Base-by-base conservation (phyloP, 2,888 invertebrate species). In the Conops quadrifasciatus region DNA sequence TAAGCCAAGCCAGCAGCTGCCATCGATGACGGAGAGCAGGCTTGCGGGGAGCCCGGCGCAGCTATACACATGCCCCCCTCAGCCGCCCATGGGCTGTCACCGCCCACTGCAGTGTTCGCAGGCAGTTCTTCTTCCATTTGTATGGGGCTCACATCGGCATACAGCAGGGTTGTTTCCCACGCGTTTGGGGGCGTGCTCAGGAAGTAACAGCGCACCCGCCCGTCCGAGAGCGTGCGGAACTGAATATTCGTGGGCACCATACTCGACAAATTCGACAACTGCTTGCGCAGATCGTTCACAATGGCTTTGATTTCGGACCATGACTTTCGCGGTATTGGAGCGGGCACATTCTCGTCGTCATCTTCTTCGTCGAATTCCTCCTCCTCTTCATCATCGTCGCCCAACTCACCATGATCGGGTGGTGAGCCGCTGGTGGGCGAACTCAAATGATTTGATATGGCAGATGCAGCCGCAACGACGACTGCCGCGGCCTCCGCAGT, bases 141-240 rank as follows among this genome's bases (percentile, higher is more conserved):
- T 75, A 87, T 89, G 11, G 90, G 87, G 62, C 90, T 89, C n/a
- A 97, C 90, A 84, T 97, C 96, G 0, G 93, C 92, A 81, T 93
- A 96, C 0, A 96, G 87, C 15, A 97, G 86, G 0, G 96, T 96
- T 2, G 94, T 94, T 85, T 97, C 96, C 91, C 95, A 94, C 19
- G 94, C 93, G 80, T 94, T 94, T 66, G 92, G 92, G 0, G 94
- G 94, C 26, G 94, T 93, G 77, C 95, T 93, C 73, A 97, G 88
- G 84, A 96, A 97, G 85, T 97, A 97, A 79, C 97, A 91, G 80
- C 96, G 89, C 15, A 91, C 93, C 77, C 93, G 90, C 47, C 93
- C 94, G 86, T 93, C 94, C 67, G 90, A 89, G 49, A 95, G 87
- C 30, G 90, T 90, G 71, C 94, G 89, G 86, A 95, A 95, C 45